Percentiles rank a stretch among this genome's conserved stretches.
phyloP scores from a whole-genome alignment of 2,797 vertebrate species.

The Parauchenoglanis ngamensis region DNA sequence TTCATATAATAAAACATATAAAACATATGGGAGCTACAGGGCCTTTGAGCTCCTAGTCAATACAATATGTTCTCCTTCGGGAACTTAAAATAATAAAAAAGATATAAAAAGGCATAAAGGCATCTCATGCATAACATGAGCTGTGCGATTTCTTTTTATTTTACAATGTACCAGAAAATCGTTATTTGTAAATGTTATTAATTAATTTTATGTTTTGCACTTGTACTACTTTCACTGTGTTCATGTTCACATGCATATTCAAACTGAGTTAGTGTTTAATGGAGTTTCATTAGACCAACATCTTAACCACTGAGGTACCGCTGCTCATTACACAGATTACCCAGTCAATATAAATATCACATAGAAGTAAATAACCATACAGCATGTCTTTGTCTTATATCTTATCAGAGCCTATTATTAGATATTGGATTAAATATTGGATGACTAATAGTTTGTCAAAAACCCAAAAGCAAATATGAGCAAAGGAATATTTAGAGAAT shows the following conservation, averaged over 20 bases:
- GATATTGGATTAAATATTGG: no score
- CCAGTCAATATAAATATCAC: not conserved
- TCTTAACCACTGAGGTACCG: not conserved
- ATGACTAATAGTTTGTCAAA: not conserved
- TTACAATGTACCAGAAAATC: not conserved
- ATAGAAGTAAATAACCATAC: not conserved
- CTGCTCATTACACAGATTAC: not conserved
- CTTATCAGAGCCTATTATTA: no score
- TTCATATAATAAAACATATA: constrained; percentile 48
- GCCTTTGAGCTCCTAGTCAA: not conserved
- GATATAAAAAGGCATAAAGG: not conserved
- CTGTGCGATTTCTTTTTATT: not conserved
- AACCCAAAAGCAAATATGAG: not conserved
- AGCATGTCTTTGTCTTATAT: not conserved
- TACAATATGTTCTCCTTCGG: constrained; percentile 12
- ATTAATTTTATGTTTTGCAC: not conserved
- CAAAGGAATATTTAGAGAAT: not conserved
- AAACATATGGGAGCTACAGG: constrained; percentile 2
- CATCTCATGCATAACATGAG: not conserved
- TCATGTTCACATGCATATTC: not conserved
- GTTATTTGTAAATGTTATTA: not conserved
- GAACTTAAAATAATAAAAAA: not conserved
- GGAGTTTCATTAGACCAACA: not conserved
- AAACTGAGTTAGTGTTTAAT: not conserved
- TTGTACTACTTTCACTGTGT: not conserved